Evolutionary conservation across 2,113 vertebrate species (phyloP).

Genomic region (Epinephelus cyanopodus): DNA sequence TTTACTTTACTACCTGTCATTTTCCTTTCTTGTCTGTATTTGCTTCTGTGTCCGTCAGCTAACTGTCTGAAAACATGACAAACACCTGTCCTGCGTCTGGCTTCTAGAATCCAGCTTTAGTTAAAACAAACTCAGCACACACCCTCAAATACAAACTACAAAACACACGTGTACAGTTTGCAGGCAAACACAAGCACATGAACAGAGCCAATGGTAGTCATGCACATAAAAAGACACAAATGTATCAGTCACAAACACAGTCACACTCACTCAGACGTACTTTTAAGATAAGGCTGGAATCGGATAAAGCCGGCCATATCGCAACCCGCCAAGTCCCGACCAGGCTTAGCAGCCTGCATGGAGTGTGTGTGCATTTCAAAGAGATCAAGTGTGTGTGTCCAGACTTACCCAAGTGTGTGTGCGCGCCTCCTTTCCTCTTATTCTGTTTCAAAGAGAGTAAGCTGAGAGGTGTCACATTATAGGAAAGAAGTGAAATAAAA

Average conservation of each 20-base stretch:
- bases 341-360: conserved; percentile 61
- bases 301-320: conserved; percentile 59
- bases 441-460: conserved; percentile 65
- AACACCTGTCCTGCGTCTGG: no score
- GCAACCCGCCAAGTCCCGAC: conserved; percentile 45
- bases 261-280: conserved; percentile 31
- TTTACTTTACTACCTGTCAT: no score
- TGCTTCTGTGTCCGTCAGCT: background rate
- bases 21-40: background rate
- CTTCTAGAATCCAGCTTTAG: background rate
- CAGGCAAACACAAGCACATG: background rate
- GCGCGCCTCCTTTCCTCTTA: conserved; percentile 13
- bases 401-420: conserved; percentile 42
- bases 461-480: conserved; percentile 53
- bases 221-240: conserved; percentile 8
- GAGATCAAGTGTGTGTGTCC: conserved; percentile 57
- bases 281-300: conserved; percentile 74
- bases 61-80: background rate
- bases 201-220: background rate
- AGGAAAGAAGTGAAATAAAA: conserved; percentile 39
- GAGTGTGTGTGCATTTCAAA: conserved; percentile 73
- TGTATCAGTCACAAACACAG: conserved; percentile 23
- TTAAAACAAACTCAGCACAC: background rate
- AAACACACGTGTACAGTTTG: background rate
- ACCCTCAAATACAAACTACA: background rate